Conservation (phyloP, 1,140 invertebrate species). For the Bombus waltoni region DNA sequence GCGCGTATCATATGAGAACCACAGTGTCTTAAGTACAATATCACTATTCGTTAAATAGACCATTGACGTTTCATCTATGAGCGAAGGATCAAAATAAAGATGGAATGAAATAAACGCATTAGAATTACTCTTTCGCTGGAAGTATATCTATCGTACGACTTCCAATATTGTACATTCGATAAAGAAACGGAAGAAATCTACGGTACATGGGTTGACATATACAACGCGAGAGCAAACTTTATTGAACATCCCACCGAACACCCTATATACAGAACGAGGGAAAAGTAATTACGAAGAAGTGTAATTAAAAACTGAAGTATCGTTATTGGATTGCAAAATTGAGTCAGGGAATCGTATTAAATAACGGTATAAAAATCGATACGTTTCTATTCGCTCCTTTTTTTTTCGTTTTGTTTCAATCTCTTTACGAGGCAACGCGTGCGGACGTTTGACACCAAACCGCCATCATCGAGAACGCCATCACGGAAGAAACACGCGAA, state of each 20-base stretch:
- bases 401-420: not conserved
- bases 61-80: too few relatives aligned
- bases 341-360: not conserved
- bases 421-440: not conserved
- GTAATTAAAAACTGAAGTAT: constrained; percentile 6
- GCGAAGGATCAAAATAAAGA: too few relatives aligned
- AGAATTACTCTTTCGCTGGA: too few relatives aligned
- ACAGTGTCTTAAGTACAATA: too few relatives aligned
- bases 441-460: not conserved
- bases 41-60: too few relatives aligned
- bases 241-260: not conserved
- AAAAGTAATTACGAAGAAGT: constrained; percentile 1
- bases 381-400: not conserved
- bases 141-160: too few relatives aligned
- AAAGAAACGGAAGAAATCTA: too few relatives aligned
- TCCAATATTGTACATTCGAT: too few relatives aligned
- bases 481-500: not conserved
- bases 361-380: not conserved
- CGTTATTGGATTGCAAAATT: not conserved
- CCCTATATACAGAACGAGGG: not conserved
- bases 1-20: too few relatives aligned
- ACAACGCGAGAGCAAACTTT: not conserved
- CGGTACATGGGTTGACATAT: too few relatives aligned
- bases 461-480: not conserved
- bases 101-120: too few relatives aligned